These are phyloP conservation scores for Motacilla tschutschensis DNA, from an alignment of 2,113 vertebrate genomes.

Conservation along the genomic window DNA sequence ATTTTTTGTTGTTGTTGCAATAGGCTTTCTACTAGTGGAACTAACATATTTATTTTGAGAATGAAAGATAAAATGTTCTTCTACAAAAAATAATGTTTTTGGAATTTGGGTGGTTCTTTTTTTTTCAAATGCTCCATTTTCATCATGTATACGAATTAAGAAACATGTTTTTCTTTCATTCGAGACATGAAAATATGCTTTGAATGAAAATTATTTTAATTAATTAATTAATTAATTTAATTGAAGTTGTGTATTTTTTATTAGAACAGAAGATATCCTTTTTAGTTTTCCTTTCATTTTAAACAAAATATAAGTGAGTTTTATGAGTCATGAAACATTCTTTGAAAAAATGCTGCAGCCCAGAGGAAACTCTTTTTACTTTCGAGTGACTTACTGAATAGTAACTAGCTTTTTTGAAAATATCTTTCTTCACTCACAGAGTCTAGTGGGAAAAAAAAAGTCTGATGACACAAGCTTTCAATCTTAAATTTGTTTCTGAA, in stretches of 20 bases:
- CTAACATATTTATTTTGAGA: neutral
- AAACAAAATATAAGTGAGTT: neutral
- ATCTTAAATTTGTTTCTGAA: neutral
- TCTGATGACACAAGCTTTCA: neutral
- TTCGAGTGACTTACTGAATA: neutral
- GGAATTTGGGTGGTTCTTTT: neutral
- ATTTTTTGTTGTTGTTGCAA: neutral
- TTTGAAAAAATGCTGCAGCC: neutral
- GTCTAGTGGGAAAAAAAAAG: neutral
- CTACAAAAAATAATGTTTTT: neutral
- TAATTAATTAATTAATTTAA: neutral
- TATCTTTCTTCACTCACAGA: neutral
- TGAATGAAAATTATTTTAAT: neutral
- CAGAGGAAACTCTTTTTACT: neutral
- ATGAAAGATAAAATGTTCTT: neutral
- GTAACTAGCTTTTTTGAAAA: neutral
- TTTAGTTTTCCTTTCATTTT: neutral
- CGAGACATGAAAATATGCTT: neutral
- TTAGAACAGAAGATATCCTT: neutral
- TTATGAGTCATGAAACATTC: neutral
- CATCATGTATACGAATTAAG: neutral
- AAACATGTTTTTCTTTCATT: neutral
- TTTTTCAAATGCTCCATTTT: neutral
- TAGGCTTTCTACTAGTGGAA: neutral
- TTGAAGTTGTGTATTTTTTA: neutral